phyloP scores from a whole-genome alignment of 2,113 vertebrate species.

The Chlorocebus sabaeus region DNA sequence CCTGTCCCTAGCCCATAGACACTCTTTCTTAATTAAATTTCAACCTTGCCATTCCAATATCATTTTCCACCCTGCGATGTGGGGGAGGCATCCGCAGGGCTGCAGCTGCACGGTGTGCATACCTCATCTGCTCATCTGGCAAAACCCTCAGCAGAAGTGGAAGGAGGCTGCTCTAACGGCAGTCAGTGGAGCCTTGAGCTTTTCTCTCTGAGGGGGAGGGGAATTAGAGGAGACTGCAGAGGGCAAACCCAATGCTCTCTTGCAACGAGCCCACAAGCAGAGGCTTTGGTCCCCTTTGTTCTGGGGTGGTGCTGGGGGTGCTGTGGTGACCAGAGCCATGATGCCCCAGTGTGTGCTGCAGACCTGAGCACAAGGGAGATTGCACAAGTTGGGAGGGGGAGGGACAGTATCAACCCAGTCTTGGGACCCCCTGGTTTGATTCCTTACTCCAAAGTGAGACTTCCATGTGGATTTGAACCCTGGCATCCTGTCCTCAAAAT shows the following conservation, averaged over 20 bases:
- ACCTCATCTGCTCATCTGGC: conserved; percentile 75
- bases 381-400: not conserved
- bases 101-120: conserved; percentile 68
- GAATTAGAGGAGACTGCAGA: conserved; percentile 45
- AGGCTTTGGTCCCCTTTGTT: not conserved
- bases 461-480: not conserved
- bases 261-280: not conserved
- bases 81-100: conserved; percentile 76
- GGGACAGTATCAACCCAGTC: not conserved
- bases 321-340: not conserved
- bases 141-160: conserved; percentile 76
- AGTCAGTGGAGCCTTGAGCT: conserved; percentile 27
- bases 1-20: not conserved
- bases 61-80: conserved; percentile 77
- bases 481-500: not conserved
- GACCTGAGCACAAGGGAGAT: not conserved
- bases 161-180: conserved; percentile 39
- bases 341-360: not conserved
- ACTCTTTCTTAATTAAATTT: conserved; percentile 49
- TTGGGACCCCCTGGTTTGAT: not conserved
- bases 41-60: conserved; percentile 57
- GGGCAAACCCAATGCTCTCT: conserved; percentile 27
- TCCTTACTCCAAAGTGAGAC: not conserved
- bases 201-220: conserved; percentile 33
- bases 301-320: not conserved